These are phyloP conservation scores for Drepanosiphum platanoidis DNA, from an alignment of 2,888 invertebrate species.

Conservation along the genomic window DNA sequence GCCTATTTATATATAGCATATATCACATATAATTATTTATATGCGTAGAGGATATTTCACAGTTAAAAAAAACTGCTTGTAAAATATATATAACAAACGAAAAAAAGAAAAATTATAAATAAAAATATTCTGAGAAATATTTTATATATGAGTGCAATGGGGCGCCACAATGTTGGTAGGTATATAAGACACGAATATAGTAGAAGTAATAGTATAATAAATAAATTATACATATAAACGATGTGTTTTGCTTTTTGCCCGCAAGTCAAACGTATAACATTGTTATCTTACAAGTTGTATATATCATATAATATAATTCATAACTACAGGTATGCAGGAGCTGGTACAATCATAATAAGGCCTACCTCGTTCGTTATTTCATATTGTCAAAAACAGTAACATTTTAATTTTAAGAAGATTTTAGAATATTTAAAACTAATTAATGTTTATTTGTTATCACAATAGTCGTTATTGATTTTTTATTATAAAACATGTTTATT, in stretches of 20 bases:
- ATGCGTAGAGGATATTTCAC: neutral
- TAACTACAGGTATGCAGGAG: neutral
- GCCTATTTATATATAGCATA: neutral
- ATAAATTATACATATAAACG: neutral
- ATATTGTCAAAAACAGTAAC: too few relatives aligned
- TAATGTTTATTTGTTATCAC: too few relatives aligned
- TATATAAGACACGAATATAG: neutral
- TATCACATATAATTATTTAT: too few relatives aligned
- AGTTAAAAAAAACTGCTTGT: too few relatives aligned
- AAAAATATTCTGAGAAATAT: neutral
- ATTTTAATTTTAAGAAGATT: too few relatives aligned
- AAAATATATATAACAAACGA: too few relatives aligned
- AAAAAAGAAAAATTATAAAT: neutral
- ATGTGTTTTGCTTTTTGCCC: slow-evolving; percentile 33
- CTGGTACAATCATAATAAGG: neutral
- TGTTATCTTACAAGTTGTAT: neutral
- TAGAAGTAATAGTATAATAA: neutral
- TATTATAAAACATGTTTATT: too few relatives aligned
- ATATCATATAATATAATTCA: neutral
- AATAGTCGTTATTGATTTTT: too few relatives aligned
- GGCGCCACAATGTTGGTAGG: neutral
- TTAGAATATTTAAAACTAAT: too few relatives aligned
- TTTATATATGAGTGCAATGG: neutral
- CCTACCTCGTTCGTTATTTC: neutral
- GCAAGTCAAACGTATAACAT: slow-evolving; percentile 8